Percentiles rank a stretch among this genome's conserved stretches.
These are phyloP conservation scores for Rhogogaster chlorosoma DNA, from an alignment of 2,888 invertebrate species.

Conservation along the genomic window DNA sequence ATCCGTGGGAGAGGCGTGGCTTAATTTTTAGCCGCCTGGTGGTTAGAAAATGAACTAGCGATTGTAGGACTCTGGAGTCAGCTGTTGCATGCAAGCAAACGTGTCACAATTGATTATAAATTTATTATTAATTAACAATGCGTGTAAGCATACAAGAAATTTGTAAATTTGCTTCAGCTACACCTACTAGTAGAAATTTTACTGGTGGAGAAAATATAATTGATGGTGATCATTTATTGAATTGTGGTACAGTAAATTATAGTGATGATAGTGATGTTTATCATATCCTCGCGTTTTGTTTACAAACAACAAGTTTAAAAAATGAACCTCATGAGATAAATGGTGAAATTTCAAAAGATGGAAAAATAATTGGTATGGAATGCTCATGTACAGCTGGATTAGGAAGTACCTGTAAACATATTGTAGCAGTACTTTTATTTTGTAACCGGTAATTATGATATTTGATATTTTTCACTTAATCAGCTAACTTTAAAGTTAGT, in stretches of 20 bases:
- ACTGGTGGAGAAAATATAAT: conserved; percentile 4
- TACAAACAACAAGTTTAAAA: conserved; percentile 12
- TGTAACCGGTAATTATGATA: conserved; percentile 33
- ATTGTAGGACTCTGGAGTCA: not conserved
- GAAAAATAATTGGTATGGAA: conserved; percentile 20
- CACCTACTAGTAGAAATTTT: conserved; percentile 10
- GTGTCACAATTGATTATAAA: not conserved
- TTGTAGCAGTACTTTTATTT: conserved; percentile 25
- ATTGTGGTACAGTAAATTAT: not conserved
- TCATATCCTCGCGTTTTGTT: not conserved
- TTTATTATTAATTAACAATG: not conserved
- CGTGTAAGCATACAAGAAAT: conserved; percentile 12
- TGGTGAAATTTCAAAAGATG: conserved; percentile 17
- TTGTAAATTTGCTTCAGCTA: not conserved
- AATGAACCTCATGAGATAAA: conserved; percentile 19
- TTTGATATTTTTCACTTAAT: conserved; percentile 26
- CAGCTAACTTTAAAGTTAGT: not conserved
- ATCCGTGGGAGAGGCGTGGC: conserved; percentile 16
- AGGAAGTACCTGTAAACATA: conserved; percentile 26
- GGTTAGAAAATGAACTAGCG: not conserved
- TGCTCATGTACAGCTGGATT: conserved; percentile 33
- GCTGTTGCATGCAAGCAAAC: not conserved
- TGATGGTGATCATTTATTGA: not conserved
- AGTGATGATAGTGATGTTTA: not conserved
- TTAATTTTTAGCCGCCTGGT: conserved; percentile 1